Evolutionary conservation across 2,888 invertebrate genomes (phyloP), one percentile per base, ranked within the genome.

Genomic region (Andrena fulva): DNA sequence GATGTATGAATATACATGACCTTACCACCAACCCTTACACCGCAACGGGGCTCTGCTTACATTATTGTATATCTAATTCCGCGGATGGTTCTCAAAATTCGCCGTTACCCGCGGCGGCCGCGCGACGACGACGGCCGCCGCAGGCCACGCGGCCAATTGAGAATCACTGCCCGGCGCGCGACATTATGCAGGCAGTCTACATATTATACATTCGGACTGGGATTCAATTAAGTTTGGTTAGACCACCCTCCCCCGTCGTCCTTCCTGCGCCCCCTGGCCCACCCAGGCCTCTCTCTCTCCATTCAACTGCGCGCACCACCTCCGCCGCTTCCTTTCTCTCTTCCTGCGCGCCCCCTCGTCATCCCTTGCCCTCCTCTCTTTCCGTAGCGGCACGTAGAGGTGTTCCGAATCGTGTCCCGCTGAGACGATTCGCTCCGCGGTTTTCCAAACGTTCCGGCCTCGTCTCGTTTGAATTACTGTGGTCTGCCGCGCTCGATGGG

Each of bases 61-160:
- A 94, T 94, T 94, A 94, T 94, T 94, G 94, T 94, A 94, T 94
- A 94, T 94, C 94, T 93, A 94, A 94, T 94, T 94, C 93, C 89
- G 87, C 90, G 91, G 90, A 90, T 89, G 93, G 93, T 93, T 92
- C 93, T 93, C 93, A 92, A 91, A 92, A 92, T 92, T 91, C 89
- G 85, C 81, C 80, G 84, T 75, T 81, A 74, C 56, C 50, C 72
- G 20, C 59, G 60, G 33, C 29, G 56, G 52, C 42, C 33, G 12
- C 35, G 62, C 62, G 68, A 52, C 56, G 54, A 72, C 42, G 12
- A 12, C 73, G 63, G 52, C 29, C 67, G 74, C 64, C 74, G n/a
- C 60, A 33, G 16, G 66, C 69, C 73, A 66, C 74, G 33, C 20
- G 68, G 54, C 33, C 31, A 52, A 24, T 59, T 89, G 90, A 90